Conservation (phyloP, 2,113 vertebrate genomes). For the Coryphaenoides rupestris region DNA sequence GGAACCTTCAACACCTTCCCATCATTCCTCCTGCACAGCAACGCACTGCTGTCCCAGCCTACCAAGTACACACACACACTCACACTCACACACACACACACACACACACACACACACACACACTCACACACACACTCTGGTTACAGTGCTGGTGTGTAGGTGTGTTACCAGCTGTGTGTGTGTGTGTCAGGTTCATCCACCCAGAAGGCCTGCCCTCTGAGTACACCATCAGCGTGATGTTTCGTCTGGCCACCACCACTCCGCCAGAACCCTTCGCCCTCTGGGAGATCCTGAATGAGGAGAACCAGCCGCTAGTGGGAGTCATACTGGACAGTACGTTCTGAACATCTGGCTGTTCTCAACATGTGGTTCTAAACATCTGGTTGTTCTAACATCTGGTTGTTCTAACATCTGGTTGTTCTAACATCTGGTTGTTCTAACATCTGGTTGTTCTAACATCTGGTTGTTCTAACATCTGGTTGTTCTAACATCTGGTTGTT, state of each 20-base stretch:
- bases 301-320: constrained; percentile 87
- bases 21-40: constrained; percentile 84
- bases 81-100: background rate
- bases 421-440: too few relatives aligned
- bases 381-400: background rate
- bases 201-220: constrained; percentile 94
- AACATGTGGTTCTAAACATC: background rate
- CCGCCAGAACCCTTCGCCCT: constrained; percentile 92
- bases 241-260: constrained; percentile 87
- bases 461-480: too few relatives aligned
- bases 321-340: constrained; percentile 95
- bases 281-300: constrained; percentile 93
- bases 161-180: background rate
- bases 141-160: background rate
- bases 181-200: constrained; percentile 79
- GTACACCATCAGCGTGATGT: constrained; percentile 91
- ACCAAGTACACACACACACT: constrained; percentile 78
- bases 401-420: background rate
- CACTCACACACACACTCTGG: background rate
- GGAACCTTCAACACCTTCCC: constrained; percentile 93
- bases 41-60: constrained; percentile 87
- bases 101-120: background rate
- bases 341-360: background rate
- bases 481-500: too few relatives aligned
- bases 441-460: too few relatives aligned